Base-by-base conservation (phyloP, 2,888 invertebrate species). In the Axea sp. region DNA sequence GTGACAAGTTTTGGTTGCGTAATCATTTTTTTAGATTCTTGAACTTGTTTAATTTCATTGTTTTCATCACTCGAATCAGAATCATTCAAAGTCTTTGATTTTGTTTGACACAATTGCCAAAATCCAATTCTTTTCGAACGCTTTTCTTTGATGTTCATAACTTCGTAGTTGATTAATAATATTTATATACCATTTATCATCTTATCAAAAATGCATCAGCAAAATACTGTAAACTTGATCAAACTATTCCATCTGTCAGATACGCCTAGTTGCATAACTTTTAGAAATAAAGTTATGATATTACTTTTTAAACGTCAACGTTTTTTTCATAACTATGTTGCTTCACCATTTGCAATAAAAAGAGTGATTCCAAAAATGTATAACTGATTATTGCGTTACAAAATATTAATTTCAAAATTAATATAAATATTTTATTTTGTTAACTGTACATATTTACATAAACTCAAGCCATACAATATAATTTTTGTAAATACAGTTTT, bases 11-110 rank as follows among this genome's bases (percentile, higher is more conserved):
- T 11, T n/a, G 6, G 6, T 15, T 33, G 33, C 33, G 9, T 33
- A 15, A 22, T 22, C 8, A 1, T 9, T 19, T 39, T 11, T 11
- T 22, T 11, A 22, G 14, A 22, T 22, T 39, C 1, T 5, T 7
- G 7, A 24, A 24, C 3, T 0, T 6, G 3, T 4, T 19, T n/a
- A 24, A 26, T 30, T 7, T 39, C 3, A 28, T 74, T 39, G 11
- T 57, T 49, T 45, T 55, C 62, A 8, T 59, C 60, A 14, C 47
- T 57, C 1, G 55, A 71, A 35, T 74, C 51, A 2, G 68, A 74
- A 67, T n/a, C n/a, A n/a, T 69, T 73, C 2, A 62, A 45, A 4
- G 57, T 73, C 8, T 47, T 41, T 14, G 73, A 55, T 33, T 55
- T 62, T 1, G 31, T 6, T 2, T 22, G 19, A 17, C 59, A 59